Percentiles rank a stretch among this genome's conserved stretches.
phyloP scores from a whole-genome alignment of 2,888 invertebrate species.

The Crepidodera aurea region DNA sequence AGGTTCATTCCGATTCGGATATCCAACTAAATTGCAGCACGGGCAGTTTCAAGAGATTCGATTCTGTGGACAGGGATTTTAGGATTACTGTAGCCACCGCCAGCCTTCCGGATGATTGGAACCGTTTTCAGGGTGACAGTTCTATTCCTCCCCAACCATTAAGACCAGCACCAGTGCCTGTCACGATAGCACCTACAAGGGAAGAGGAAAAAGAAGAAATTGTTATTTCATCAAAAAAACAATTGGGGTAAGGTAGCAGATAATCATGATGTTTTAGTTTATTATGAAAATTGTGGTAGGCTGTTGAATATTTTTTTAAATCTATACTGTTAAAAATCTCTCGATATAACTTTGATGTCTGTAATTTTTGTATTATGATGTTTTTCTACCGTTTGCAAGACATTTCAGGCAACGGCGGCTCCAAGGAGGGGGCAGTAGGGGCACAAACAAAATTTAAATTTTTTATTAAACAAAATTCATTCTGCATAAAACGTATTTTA shows the following conservation, averaged over 20 bases:
- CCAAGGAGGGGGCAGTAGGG: too few relatives aligned
- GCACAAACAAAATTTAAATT: too few relatives aligned
- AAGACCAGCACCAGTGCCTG: conserved; percentile 66
- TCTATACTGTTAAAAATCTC: too few relatives aligned
- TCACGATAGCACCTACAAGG: conserved; percentile 42
- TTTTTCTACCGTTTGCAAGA: too few relatives aligned
- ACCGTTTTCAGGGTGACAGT: conserved; percentile 45
- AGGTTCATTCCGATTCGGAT: conserved; percentile 73
- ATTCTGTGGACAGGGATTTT: conserved; percentile 68
- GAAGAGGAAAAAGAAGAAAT: conserved; percentile 17
- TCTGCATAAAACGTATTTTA: too few relatives aligned
- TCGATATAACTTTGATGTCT: too few relatives aligned
- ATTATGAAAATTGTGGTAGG: background rate
- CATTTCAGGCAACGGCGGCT: too few relatives aligned
- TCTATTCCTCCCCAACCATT: conserved; percentile 72
- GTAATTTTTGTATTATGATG: too few relatives aligned
- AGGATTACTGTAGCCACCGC: conserved; percentile 60
- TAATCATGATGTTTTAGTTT: background rate
- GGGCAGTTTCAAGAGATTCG: conserved; percentile 73
- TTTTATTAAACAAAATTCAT: too few relatives aligned
- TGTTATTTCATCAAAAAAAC: conserved; percentile 27
- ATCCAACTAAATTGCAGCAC: conserved; percentile 68
- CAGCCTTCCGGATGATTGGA: conserved; percentile 51
- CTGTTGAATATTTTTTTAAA: too few relatives aligned
- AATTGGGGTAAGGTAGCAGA: conserved; percentile 26